A percentile compares a stretch with the other conserved stretches of the same genome.
phyloP scores from a whole-genome alignment of 2,888 invertebrate genomes.

The Ectemnius lituratus region DNA sequence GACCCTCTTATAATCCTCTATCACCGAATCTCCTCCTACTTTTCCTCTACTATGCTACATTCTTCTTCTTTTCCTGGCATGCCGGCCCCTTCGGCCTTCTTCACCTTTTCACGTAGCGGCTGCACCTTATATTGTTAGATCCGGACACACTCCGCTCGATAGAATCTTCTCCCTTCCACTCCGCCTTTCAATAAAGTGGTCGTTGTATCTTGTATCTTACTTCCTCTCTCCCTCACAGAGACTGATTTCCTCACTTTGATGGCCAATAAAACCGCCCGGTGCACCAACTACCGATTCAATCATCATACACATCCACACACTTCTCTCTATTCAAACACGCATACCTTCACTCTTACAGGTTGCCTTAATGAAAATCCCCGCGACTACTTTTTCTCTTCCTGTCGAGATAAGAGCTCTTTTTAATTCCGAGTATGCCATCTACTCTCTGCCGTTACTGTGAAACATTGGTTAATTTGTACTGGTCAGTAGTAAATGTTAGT shows the following conservation, averaged over 20 bases:
- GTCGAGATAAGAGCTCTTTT: neutral
- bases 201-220: neutral
- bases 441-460: slow-evolving; percentile 13
- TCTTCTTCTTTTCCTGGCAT: neutral
- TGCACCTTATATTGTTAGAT: slow-evolving; percentile 8
- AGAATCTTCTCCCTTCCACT: too few species aligned
- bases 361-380: too few species aligned
- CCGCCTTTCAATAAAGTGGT: neutral
- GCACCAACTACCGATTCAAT: too few species aligned
- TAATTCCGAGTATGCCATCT: slow-evolving; percentile 10
- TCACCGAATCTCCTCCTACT: too few species aligned
- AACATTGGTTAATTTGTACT: slow-evolving; percentile 34
- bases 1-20: too few species aligned
- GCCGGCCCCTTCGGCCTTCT: neutral
- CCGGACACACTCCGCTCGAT: neutral
- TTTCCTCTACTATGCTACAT: too few species aligned
- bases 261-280: neutral
- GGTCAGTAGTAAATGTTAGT: slow-evolving; percentile 37
- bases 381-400: too few species aligned
- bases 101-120: neutral
- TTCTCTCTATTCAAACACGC: too few species aligned
- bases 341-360: too few species aligned
- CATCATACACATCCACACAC: too few species aligned
- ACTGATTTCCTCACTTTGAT: neutral
- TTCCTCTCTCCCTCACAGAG: neutral